These are phyloP conservation scores for Mohoua ochrocephala DNA, from an alignment of 2,113 vertebrate species.

Conservation along the genomic window DNA sequence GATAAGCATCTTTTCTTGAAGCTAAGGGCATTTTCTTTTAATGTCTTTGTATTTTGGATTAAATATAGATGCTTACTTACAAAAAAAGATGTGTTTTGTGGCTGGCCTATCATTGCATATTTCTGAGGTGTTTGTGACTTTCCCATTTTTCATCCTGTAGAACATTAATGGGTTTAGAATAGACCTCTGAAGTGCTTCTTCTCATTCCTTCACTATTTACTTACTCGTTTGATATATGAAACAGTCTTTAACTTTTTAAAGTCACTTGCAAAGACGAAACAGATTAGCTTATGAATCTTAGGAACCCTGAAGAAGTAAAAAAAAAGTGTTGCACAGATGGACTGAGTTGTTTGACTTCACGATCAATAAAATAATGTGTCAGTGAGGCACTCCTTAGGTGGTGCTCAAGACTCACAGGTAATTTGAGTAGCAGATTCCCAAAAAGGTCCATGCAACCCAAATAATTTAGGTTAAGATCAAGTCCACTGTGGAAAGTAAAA, in stretches of 20 bases:
- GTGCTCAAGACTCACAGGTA: neutral
- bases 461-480: neutral
- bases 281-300: neutral
- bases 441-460: neutral
- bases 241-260: neutral
- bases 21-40: neutral
- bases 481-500: neutral
- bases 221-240: rapidly evolving
- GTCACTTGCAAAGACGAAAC: neutral
- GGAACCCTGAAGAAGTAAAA: neutral
- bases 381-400: neutral
- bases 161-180: neutral
- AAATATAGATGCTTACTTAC: neutral
- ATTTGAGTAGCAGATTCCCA: neutral
- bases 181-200: neutral
- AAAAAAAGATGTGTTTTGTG: neutral
- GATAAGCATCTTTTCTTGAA: neutral
- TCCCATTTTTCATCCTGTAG: neutral
- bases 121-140: neutral
- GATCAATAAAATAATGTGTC: neutral
- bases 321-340: neutral
- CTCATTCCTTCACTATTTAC: neutral
- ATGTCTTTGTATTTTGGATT: neutral
- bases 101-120: neutral
- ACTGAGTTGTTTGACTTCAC: neutral